Base-by-base conservation (phyloP, 2,113 vertebrate species). In the Stictonetta naevosa region DNA sequence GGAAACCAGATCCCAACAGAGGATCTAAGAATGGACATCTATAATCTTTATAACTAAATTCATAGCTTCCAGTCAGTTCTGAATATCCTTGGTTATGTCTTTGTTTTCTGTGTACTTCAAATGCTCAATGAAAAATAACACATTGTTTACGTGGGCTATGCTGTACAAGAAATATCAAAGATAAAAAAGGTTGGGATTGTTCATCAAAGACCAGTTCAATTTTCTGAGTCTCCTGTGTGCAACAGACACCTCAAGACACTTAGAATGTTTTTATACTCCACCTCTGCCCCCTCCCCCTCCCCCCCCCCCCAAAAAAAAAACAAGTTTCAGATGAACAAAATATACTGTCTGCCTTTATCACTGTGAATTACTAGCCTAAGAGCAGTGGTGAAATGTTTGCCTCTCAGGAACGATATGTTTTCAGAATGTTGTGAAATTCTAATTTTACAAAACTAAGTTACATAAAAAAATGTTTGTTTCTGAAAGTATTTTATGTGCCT, bases 351-450 rank as follows among this genome's bases (percentile, higher is more conserved):
- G 88, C 69, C 77, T 96, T 96, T 95, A 68, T 94, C 93, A 96
- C 92, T 96, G 90, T 96, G 95, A 96, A 93, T 96, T 95, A 81
- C 83, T 88, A 92, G 69, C 91, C 83, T 88, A 95, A 93, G 48
- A 92, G 76, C 90, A 94, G 90, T 82, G 66, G 88, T 94, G 64
- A 86, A 97, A 96, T 95, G 83, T 93, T 96, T 94, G 80, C 94
- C 59, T 93, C 95, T 95, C 95, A 96, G 92, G 95, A 96, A 86
- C 60, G 92, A 60, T 87, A 87, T 86, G 83, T 95, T 93, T 96
- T 88, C 90, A 79, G 80, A 94, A 60, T 93, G 76, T 92, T 92
- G 90, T 97, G 77, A 94, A 93, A 60, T 92, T 95, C 50, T 94
- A 82, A 95, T 95, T 95, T 93, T 88, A 90, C 60, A 72, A 71